phyloP scores from a whole-genome alignment of 2,888 invertebrate genomes.

The Rotaria sp. region DNA sequence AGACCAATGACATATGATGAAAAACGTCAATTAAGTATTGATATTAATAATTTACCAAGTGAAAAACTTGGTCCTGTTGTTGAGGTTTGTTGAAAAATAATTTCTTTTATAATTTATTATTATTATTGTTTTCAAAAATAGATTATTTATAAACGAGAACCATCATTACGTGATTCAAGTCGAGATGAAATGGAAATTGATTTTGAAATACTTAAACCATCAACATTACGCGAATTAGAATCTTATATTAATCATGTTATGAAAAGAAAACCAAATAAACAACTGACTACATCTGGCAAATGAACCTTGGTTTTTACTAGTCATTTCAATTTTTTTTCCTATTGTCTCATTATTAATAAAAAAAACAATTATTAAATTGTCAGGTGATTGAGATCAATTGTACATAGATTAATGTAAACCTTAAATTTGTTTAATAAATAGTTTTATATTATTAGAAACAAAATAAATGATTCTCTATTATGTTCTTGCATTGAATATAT shows the following conservation, averaged over 20 bases:
- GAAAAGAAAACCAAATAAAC: slow-evolving; percentile 27
- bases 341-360: slow-evolving; percentile 8
- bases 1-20: slow-evolving; percentile 99
- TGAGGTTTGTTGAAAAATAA: slow-evolving; percentile 30
- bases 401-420: not conserved
- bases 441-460: too few species aligned
- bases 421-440: too few species aligned
- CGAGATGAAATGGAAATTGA: slow-evolving; percentile 99
- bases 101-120: not conserved
- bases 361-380: not conserved
- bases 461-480: too few species aligned
- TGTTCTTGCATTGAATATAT: too few species aligned
- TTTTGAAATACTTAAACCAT: slow-evolving; percentile 96
- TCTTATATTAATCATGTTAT: slow-evolving; percentile 67
- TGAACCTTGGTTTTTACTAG: slow-evolving; percentile 13
- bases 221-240: slow-evolving; percentile 91
- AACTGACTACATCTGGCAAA: slow-evolving; percentile 5
- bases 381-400: slow-evolving; percentile 15
- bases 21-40: slow-evolving; percentile 91
- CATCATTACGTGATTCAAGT: slow-evolving; percentile 91
- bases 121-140: slow-evolving; percentile 58
- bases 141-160: slow-evolving; percentile 95
- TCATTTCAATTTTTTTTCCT: slow-evolving; percentile 11
- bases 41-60: slow-evolving; percentile 96
- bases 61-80: slow-evolving; percentile 96